These are phyloP conservation scores for Hydrotaea cyrtoneurina DNA, from an alignment of 2,888 invertebrate species.

Conservation along the genomic window DNA sequence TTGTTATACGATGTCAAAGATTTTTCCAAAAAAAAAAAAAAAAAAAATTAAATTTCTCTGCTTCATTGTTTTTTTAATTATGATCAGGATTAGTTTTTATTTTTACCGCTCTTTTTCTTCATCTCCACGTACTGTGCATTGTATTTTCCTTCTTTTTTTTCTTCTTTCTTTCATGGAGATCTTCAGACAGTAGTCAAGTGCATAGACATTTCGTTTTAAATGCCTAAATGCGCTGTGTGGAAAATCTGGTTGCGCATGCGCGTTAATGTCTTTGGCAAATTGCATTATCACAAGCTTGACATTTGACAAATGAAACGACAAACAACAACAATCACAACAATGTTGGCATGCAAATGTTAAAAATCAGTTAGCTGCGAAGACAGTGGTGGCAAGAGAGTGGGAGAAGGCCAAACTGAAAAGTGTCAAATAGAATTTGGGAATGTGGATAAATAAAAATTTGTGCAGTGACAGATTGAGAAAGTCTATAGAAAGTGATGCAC, in stretches of 20 bases:
- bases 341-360: slow-evolving; percentile 1
- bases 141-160: not conserved
- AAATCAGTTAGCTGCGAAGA: not conserved
- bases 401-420: not conserved
- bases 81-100: no score
- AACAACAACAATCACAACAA: not conserved
- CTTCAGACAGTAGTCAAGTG: slow-evolving; percentile 11
- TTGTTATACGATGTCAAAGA: no score
- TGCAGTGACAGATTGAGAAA: no score
- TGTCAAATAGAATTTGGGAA: no score
- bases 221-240: not conserved
- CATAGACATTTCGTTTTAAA: slow-evolving; percentile 2
- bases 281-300: slow-evolving; percentile 52
- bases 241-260: slow-evolving; percentile 38
- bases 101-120: no score
- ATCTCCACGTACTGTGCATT: no score
- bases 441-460: no score
- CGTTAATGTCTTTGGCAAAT: slow-evolving; percentile 42
- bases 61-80: no score
- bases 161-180: not conserved
- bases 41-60: no score
- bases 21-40: no score
- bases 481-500: no score
- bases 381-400: not conserved
- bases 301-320: slow-evolving; percentile 50